A percentile compares a stretch with the other conserved stretches of the same genome.
These are phyloP conservation scores for Netelia melanura DNA, from an alignment of 2,888 invertebrate species.

Conservation along the genomic window DNA sequence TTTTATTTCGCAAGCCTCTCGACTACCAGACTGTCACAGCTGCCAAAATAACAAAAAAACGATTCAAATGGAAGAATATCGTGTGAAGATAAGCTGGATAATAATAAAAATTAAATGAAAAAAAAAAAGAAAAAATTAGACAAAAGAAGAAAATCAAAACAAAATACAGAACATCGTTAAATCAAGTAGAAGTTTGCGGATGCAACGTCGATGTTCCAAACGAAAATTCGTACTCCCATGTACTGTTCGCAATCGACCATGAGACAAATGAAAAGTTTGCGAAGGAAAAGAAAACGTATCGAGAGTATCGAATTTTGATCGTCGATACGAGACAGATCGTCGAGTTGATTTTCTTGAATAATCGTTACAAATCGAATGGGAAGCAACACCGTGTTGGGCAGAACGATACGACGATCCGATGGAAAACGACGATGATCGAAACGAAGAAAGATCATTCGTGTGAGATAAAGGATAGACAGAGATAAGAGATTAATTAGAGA, in stretches of 20 bases:
- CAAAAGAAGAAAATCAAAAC: neutral
- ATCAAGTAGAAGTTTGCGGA: conserved; percentile 17
- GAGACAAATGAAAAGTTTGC: neutral
- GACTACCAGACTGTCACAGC: conserved; percentile 62
- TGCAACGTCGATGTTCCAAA: conserved; percentile 51
- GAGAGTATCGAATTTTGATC: neutral
- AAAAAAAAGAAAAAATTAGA: no score
- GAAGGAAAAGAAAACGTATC: conserved; percentile 9
- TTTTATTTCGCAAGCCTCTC: conserved; percentile 57
- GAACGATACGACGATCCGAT: conserved; percentile 44
- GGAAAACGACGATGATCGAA: conserved; percentile 60
- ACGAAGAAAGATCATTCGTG: conserved; percentile 49
- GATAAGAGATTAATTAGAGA: neutral
- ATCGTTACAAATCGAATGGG: conserved; percentile 1
- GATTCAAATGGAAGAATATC: conserved; percentile 13
- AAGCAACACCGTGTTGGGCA: conserved; percentile 10
- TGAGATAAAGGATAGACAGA: conserved; percentile 15
- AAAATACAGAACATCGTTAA: neutral
- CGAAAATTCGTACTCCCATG: conserved; percentile 43
- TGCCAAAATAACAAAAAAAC: conserved; percentile 57
- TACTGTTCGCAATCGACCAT: conserved; percentile 2
- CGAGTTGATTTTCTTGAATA: no score
- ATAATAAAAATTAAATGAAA: conserved; percentile 6
- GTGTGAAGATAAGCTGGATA: conserved; percentile 39
- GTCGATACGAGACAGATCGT: neutral